A percentile compares a stretch with the other conserved stretches of the same genome.
These are phyloP conservation scores for Melanogrammus aeglefinus DNA, from an alignment of 2,797 vertebrate species.

Conservation along the genomic window DNA sequence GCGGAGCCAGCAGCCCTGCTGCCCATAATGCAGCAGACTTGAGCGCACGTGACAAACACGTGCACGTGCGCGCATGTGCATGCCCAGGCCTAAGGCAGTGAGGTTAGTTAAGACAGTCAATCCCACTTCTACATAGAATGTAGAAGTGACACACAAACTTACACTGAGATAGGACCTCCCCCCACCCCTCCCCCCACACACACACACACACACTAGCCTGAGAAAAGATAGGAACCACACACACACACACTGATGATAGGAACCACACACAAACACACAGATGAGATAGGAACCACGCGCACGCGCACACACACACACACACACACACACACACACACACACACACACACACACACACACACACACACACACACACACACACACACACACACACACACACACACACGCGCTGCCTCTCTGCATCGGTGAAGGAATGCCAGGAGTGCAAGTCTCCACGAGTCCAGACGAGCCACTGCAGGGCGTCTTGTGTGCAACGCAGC, in stretches of 20 bases:
- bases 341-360: neutral
- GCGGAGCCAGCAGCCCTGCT: too few species aligned
- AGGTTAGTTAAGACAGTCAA: neutral
- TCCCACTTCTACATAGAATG: neutral
- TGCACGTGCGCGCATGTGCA: slow-evolving; percentile 12
- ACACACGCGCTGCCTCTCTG: slow-evolving; percentile 22
- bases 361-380: neutral
- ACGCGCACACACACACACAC: neutral
- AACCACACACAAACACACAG: neutral
- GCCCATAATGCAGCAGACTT: too few species aligned
- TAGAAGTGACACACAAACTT: neutral
- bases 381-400: neutral
- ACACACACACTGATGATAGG: neutral
- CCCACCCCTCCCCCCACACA: too few species aligned
- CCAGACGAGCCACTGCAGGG: slow-evolving; percentile 14
- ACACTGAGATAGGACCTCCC: neutral
- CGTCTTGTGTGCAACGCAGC: slow-evolving; percentile 8
- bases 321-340: neutral
- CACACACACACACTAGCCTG: neutral
- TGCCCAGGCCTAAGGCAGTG: neutral
- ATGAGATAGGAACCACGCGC: neutral
- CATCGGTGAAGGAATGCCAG: slow-evolving; percentile 42
- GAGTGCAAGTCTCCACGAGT: slow-evolving; percentile 33
- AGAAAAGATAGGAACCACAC: neutral
- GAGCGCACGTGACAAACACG: too few species aligned